Percentiles rank a stretch among this genome's conserved stretches.
phyloP scores from a whole-genome alignment of 2,797 vertebrate species.

The Poecile montanus region DNA sequence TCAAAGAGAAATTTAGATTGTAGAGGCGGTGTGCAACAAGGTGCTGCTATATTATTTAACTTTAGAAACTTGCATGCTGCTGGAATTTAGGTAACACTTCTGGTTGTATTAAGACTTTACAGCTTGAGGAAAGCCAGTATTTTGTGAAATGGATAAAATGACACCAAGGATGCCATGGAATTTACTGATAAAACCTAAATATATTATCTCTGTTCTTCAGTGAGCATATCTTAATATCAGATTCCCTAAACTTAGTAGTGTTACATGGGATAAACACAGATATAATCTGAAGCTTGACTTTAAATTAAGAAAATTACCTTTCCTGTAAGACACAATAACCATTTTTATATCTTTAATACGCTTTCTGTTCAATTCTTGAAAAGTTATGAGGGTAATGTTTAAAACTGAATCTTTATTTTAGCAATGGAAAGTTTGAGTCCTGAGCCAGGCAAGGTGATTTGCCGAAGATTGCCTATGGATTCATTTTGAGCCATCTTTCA shows the following conservation, averaged over 20 bases:
- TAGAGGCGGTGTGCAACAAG: neutral
- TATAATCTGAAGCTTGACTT: neutral
- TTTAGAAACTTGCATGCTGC: neutral
- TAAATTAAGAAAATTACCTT: neutral
- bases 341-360: neutral
- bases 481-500: neutral
- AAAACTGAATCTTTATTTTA: neutral
- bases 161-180: neutral
- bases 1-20: neutral
- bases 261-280: neutral
- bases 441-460: neutral
- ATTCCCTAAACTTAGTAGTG: neutral
- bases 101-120: neutral
- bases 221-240: neutral
- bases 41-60: neutral
- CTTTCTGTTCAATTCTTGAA: neutral
- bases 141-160: neutral
- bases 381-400: neutral
- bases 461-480: neutral
- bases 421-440: neutral
- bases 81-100: neutral
- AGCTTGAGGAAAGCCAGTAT: neutral
- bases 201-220: neutral
- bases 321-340: neutral
- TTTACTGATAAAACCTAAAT: neutral